A percentile compares a stretch with the other conserved stretches of the same genome.
These are phyloP conservation scores for Trichopoda pennipes DNA, from an alignment of 2,888 invertebrate genomes.

Conservation along the genomic window DNA sequence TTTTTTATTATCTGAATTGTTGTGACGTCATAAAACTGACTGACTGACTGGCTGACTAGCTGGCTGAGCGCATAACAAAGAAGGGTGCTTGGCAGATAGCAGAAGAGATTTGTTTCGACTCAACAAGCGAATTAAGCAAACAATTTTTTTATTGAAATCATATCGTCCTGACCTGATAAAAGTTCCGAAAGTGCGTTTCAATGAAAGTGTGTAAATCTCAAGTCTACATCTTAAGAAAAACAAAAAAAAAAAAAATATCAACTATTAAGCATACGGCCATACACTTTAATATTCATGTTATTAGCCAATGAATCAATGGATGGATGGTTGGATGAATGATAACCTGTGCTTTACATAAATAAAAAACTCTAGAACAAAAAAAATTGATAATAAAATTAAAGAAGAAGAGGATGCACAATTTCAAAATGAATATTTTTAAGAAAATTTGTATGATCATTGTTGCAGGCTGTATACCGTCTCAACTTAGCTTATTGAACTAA, in stretches of 20 bases:
- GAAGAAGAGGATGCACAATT: conserved; percentile 1
- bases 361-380: too few species aligned
- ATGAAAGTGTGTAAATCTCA: conserved; percentile 25
- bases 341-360: conserved; percentile 38
- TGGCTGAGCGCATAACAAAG: conserved; percentile 28
- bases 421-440: conserved; percentile 35
- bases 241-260: background rate
- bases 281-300: conserved; percentile 40
- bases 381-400: too few species aligned
- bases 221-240: too few species aligned
- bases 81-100: background rate
- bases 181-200: conserved; percentile 7
- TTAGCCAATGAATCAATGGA: conserved; percentile 37
- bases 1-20: conserved; percentile 6
- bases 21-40: conserved; percentile 61
- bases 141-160: conserved; percentile 4
- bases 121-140: conserved; percentile 8
- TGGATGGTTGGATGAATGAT: conserved; percentile 48
- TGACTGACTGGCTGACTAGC: too few species aligned
- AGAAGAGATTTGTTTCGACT: background rate
- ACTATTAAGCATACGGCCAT: conserved; percentile 16
- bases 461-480: conserved; percentile 30
- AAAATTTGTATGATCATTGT: conserved; percentile 46
- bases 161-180: background rate
- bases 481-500: conserved; percentile 2